A percentile compares a stretch with the other conserved stretches of the same genome.
Conservation (phyloP, 2,888 invertebrate species). For the Vanessa cardui region DNA sequence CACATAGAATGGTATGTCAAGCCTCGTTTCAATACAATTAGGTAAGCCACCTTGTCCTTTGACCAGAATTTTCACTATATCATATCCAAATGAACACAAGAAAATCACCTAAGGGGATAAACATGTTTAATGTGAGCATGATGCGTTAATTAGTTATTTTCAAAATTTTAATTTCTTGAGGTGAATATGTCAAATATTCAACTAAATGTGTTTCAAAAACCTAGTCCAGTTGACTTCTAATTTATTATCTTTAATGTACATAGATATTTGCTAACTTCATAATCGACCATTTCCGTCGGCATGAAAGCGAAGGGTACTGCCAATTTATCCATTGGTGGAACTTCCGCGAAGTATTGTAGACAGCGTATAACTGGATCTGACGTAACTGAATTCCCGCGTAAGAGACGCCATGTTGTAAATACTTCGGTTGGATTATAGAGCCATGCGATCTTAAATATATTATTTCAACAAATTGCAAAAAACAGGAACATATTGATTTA, state of each 20-base stretch:
- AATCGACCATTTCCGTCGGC: slow-evolving; percentile 77
- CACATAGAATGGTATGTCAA: slow-evolving; percentile 66
- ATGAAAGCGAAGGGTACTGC: slow-evolving; percentile 75
- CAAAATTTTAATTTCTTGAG: neutral
- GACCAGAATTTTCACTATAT: slow-evolving; percentile 66
- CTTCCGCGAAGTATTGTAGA: slow-evolving; percentile 73
- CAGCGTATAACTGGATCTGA: slow-evolving; percentile 63
- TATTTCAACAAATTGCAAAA: neutral
- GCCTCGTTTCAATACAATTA: slow-evolving; percentile 67
- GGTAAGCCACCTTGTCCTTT: slow-evolving; percentile 75
- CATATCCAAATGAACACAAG: slow-evolving; percentile 71
- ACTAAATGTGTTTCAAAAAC: no score
- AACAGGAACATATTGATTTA: neutral
- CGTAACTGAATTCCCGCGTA: slow-evolving; percentile 61
- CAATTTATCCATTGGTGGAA: slow-evolving; percentile 70
- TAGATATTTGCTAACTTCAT: slow-evolving; percentile 56
- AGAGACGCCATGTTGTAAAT: slow-evolving; percentile 73
- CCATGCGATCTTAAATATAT: slow-evolving; percentile 65
- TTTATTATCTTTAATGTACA: slow-evolving; percentile 3
- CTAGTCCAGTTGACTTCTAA: no score
- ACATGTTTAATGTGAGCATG: no score
- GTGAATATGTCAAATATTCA: no score
- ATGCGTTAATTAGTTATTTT: no score
- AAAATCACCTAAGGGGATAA: slow-evolving; percentile 55
- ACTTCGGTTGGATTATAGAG: slow-evolving; percentile 75